Evolutionary conservation across 2,888 invertebrate genomes (phyloP).

Genomic region (Stenotaenia linearis): DNA sequence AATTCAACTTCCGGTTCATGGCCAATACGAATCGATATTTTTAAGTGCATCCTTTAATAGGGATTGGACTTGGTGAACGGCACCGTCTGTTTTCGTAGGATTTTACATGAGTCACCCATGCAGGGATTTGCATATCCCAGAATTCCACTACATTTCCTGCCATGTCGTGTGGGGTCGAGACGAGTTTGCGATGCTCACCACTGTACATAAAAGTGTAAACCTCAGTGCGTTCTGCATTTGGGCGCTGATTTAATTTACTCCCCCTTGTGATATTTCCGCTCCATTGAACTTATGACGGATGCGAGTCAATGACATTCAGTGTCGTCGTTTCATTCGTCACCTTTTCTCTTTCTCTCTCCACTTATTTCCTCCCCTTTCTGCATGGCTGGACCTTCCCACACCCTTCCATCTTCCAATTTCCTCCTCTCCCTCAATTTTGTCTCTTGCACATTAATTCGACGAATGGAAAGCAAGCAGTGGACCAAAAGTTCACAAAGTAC

Average conservation of each 20-base stretch:
- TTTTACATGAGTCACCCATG: background rate
- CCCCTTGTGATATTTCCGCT: slow-evolving; percentile 1
- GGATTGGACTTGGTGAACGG: background rate
- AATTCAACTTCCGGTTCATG: background rate
- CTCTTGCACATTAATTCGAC: slow-evolving; percentile 26
- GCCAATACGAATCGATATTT: background rate
- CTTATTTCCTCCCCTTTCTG: slow-evolving; percentile 26
- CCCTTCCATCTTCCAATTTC: background rate
- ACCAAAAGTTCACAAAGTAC: slow-evolving; percentile 6
- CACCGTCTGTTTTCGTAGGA: background rate
- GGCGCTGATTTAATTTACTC: slow-evolving; percentile 26
- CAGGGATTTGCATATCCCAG: background rate
- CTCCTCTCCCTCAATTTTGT: background rate
- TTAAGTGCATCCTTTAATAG: background rate
- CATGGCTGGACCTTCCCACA: slow-evolving; percentile 13
- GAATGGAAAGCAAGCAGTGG: slow-evolving; percentile 21
- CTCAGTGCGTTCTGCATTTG: slow-evolving; percentile 24
- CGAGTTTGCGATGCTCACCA: background rate
- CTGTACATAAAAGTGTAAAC: slow-evolving; percentile 19
- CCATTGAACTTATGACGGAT: slow-evolving; percentile 29
- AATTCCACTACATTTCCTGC: slow-evolving; percentile 28
- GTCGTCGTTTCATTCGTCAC: slow-evolving; percentile 27
- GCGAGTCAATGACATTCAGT: slow-evolving; percentile 17
- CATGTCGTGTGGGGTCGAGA: background rate
- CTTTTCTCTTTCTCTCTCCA: slow-evolving; percentile 18